These are phyloP conservation scores for Chromis chromis DNA, from an alignment of 2,797 vertebrate species.

Conservation along the genomic window DNA sequence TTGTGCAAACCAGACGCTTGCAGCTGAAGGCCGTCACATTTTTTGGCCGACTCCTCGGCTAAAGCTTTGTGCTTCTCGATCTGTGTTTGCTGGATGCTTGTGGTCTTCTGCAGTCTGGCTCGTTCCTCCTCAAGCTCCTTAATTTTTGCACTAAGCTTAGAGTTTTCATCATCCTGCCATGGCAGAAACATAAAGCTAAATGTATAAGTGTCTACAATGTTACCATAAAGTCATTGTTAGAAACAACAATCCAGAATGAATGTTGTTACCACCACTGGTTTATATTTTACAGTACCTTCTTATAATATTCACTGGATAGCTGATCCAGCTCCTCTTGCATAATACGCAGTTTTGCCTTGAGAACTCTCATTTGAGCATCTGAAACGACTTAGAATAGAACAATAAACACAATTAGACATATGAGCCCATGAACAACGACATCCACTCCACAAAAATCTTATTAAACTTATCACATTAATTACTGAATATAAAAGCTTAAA, in stretches of 20 bases:
- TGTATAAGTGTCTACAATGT: background rate
- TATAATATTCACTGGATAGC: constrained; percentile 86
- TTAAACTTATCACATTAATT: too few relatives aligned
- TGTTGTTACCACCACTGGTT: background rate
- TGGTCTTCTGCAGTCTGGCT: constrained; percentile 84
- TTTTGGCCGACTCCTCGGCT: constrained; percentile 87
- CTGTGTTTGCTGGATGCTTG: constrained; percentile 87
- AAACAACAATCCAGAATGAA: background rate
- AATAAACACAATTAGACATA: constrained; percentile 11
- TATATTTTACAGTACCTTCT: constrained; percentile 82
- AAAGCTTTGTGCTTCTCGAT: constrained; percentile 90
- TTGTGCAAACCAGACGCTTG: constrained; percentile 87
- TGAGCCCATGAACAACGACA: background rate
- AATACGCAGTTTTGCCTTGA: constrained; percentile 92
- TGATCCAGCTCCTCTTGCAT: constrained; percentile 91
- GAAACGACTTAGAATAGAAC: constrained; percentile 51
- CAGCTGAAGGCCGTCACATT: constrained; percentile 87
- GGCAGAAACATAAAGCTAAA: background rate
- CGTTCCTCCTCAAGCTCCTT: constrained; percentile 90
- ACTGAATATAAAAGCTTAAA: background rate
- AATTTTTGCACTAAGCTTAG: constrained; percentile 82
- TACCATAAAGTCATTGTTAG: background rate
- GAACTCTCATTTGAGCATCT: constrained; percentile 91
- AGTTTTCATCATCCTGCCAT: constrained; percentile 90
- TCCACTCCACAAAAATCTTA: too few relatives aligned